Base-by-base conservation (phyloP, 2,888 invertebrate genomes). In the Cataglyphis albicans region DNA sequence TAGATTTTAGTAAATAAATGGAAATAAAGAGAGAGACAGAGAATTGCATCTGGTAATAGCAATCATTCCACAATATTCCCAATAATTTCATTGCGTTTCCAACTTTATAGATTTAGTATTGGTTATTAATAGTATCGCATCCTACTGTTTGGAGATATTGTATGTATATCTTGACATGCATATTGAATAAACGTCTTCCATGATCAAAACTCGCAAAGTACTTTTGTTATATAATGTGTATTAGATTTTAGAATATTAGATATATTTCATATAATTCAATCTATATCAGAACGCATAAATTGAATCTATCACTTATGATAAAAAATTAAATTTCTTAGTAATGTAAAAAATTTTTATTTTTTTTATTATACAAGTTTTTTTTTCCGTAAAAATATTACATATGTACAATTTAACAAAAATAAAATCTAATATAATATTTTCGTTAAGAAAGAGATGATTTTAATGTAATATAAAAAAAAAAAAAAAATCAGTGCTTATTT, bases 91-190 rank as follows among this genome's bases (percentile, higher is more conserved):
- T 48, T 59, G 83, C 75, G 74, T 74, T 82, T 61, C 78, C 82
- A 86, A 84, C 68, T 86, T 32, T 57, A 55, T 84, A 68, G 63
- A 48, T 64, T 80, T 83, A 75, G 82, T 78, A 81, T 48, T 32
- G 70, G 57, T 88, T 88, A 85, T 83, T 89, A 89, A 89, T 89
- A 84, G 59, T 74, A 82, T 80, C 76, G 68, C 25, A 85, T 57
- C 59, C 52, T 83, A 70, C 41, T 70, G 81, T 78, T 84, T 86
- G 82, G 44, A 76, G 75, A 76, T 75, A 73, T 78, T 72, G 76
- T 78, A n/a, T 72, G 81, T 83, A 48, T 75, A 73, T 70, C 80
- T 83, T 80, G 57, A 76, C 44, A 61, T 65, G 29, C 59, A 57
- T 65, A 82, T 67, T 65, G 84, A 75, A 68, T 74, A 64, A 61